A percentile compares a stretch with the other conserved stretches of the same genome.
phyloP scores from a whole-genome alignment of 2,888 invertebrate species.

The Epinotia demarniana region DNA sequence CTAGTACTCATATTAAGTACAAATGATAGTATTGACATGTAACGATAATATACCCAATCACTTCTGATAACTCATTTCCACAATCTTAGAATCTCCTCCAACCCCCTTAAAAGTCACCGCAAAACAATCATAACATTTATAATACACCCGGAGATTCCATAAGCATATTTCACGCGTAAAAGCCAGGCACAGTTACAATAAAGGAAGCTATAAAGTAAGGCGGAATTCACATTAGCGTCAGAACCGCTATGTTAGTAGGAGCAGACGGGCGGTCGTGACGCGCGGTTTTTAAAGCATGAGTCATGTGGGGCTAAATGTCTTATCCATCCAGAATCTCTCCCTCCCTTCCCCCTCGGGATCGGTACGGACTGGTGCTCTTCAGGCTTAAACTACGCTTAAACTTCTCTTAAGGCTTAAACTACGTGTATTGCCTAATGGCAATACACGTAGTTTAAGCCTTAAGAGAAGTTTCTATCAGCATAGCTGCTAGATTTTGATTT shows the following conservation, averaged over 20 bases:
- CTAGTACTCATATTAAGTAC: too few species aligned
- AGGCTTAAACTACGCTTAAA: too few species aligned
- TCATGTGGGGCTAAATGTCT: too few species aligned
- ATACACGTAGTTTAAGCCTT: too few species aligned
- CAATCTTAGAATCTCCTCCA: conserved; percentile 3
- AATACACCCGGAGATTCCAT: conserved; percentile 24
- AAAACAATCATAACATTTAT: conserved; percentile 42
- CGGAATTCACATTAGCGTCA: conserved; percentile 64
- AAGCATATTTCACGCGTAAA: conserved; percentile 47
- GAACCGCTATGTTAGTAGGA: conserved; percentile 47
- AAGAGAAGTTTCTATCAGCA: too few species aligned
- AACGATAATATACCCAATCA: neutral
- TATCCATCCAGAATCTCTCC: too few species aligned
- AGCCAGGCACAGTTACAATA: conserved; percentile 54
- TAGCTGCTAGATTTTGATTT: too few species aligned
- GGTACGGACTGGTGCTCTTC: too few species aligned
- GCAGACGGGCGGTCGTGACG: conserved; percentile 57
- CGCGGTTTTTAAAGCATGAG: conserved; percentile 41
- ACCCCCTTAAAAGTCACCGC: conserved; percentile 6
- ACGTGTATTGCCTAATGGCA: too few species aligned
- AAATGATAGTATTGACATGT: too few species aligned
- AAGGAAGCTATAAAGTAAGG: conserved; percentile 68
- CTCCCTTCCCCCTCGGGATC: too few species aligned
- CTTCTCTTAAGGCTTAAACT: too few species aligned
- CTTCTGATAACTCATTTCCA: neutral